Conservation (phyloP, 1,140 invertebrate species). For the Drosophila pseudoananassae region DNA sequence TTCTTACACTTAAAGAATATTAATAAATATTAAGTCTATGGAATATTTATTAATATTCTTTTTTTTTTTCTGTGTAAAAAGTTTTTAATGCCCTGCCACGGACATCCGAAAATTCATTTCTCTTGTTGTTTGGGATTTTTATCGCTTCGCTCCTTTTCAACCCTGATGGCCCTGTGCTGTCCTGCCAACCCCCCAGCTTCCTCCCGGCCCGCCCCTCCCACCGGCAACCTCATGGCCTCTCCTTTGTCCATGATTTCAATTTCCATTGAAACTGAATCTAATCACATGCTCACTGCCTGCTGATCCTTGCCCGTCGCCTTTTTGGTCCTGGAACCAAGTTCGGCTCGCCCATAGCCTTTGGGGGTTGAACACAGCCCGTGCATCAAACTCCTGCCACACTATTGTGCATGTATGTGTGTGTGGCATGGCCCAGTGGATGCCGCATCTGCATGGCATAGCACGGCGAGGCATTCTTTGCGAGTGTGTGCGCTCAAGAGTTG, state of each 20-base stretch:
- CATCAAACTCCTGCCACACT: conserved; percentile 16
- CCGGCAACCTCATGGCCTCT: conserved; percentile 10
- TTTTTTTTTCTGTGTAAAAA: conserved; percentile 19
- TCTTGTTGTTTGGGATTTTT: conserved; percentile 58
- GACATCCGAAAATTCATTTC: conserved; percentile 49
- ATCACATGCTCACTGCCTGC: conserved; percentile 74
- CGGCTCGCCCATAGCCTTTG: conserved; percentile 19
- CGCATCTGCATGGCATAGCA: conserved; percentile 62
- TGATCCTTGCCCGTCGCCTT: conserved; percentile 53
- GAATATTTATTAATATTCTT: no score
- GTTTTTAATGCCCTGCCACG: conserved; percentile 44
- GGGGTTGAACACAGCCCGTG: conserved; percentile 43
- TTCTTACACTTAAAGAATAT: neutral
- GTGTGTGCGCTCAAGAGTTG: conserved; percentile 37
- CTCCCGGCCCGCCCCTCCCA: neutral
- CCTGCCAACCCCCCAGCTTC: conserved; percentile 15
- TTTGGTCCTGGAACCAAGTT: conserved; percentile 25
- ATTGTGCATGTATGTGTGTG: conserved; percentile 38
- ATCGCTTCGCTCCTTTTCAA: conserved; percentile 60
- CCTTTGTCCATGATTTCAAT: conserved; percentile 80
- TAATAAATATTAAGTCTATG: no score
- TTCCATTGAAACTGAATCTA: conserved; percentile 82
- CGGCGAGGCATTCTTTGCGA: conserved; percentile 3
- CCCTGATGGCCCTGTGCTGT: conserved; percentile 38
- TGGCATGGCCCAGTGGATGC: conserved; percentile 44